Percentiles rank a stretch among this genome's conserved stretches.
Evolutionary conservation across 2,797 vertebrate species (phyloP).

Genomic region (Pampus argenteus): DNA sequence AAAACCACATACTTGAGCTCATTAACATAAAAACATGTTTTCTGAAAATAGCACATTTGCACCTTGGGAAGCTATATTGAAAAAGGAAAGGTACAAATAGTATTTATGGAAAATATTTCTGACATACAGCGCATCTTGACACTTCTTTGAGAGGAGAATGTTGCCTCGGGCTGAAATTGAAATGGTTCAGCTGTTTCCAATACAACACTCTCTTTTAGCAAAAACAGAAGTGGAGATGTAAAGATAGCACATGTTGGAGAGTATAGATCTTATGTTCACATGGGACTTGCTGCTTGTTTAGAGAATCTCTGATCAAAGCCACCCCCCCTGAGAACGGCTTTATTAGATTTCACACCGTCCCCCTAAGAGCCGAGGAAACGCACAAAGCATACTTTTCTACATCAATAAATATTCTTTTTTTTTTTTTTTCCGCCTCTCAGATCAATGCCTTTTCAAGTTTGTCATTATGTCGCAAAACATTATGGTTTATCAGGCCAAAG

Average conservation of each 20-base stretch:
- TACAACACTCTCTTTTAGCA: slow-evolving; percentile 80
- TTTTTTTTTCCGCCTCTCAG: slow-evolving; percentile 74
- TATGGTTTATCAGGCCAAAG: slow-evolving; percentile 50
- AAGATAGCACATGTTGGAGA: slow-evolving; percentile 81
- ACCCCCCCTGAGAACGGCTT: slow-evolving; percentile 82
- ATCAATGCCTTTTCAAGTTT: slow-evolving; percentile 74
- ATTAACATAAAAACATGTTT: slow-evolving; percentile 80
- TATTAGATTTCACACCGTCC: slow-evolving; percentile 87
- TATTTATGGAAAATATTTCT: slow-evolving; percentile 54
- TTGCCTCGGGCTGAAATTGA: slow-evolving; percentile 81
- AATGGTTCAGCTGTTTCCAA: slow-evolving; percentile 88
- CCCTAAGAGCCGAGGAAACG: slow-evolving; percentile 77
- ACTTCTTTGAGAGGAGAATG: slow-evolving; percentile 66
- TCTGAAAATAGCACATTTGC: slow-evolving; percentile 51
- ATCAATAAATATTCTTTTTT: slow-evolving; percentile 84
- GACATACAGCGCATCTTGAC: slow-evolving; percentile 63
- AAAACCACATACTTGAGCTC: slow-evolving; percentile 58
- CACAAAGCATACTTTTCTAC: slow-evolving; percentile 83
- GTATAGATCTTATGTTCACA: slow-evolving; percentile 78
- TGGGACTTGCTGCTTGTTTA: slow-evolving; percentile 84
- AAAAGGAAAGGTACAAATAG: slow-evolving; percentile 21
- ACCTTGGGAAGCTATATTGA: slow-evolving; percentile 32
- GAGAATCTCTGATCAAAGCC: slow-evolving; percentile 87
- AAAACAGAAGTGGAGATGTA: slow-evolving; percentile 81
- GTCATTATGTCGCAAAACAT: slow-evolving; percentile 66